Evolutionary conservation across 2,888 invertebrate genomes (phyloP).

Genomic region (Dynastes hyllus): DNA sequence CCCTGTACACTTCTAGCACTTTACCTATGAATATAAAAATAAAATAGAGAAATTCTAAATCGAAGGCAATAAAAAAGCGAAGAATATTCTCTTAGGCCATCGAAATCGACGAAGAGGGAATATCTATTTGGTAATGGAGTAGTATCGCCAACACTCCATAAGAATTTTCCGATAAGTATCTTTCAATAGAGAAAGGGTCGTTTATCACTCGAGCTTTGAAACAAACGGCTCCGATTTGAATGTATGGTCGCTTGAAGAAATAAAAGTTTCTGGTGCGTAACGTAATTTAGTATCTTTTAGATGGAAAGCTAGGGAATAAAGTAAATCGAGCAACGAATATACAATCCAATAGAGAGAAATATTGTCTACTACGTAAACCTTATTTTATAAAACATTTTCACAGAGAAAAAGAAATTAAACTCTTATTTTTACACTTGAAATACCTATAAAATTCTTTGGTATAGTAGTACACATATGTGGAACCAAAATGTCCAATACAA

Average conservation of each 20-base stretch:
- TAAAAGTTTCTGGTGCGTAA: background rate
- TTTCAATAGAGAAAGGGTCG: constrained; percentile 15
- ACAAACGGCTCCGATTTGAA: constrained; percentile 7
- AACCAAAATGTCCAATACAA: too few relatives aligned
- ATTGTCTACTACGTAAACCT: too few relatives aligned
- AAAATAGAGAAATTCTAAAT: background rate
- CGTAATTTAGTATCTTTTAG: background rate
- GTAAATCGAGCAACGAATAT: too few relatives aligned
- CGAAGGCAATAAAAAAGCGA: background rate
- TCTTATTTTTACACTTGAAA: too few relatives aligned
- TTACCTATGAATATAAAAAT: background rate
- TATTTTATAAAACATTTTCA: too few relatives aligned
- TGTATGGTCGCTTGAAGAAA: background rate
- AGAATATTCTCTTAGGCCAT: background rate
- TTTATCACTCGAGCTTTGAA: constrained; percentile 16
- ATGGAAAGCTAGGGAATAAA: too few relatives aligned
- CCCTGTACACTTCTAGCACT: background rate
- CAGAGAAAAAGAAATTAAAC: too few relatives aligned
- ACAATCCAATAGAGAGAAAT: too few relatives aligned
- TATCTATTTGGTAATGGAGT: constrained; percentile 10
- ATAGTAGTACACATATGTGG: too few relatives aligned
- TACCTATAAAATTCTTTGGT: too few relatives aligned
- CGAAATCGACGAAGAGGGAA: background rate
- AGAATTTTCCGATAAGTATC: constrained; percentile 28
- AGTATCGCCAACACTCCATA: background rate